Percentiles rank a stretch among this genome's conserved stretches.
phyloP scores from a whole-genome alignment of 2,888 invertebrate species.

The Penaeus monodon region DNA sequence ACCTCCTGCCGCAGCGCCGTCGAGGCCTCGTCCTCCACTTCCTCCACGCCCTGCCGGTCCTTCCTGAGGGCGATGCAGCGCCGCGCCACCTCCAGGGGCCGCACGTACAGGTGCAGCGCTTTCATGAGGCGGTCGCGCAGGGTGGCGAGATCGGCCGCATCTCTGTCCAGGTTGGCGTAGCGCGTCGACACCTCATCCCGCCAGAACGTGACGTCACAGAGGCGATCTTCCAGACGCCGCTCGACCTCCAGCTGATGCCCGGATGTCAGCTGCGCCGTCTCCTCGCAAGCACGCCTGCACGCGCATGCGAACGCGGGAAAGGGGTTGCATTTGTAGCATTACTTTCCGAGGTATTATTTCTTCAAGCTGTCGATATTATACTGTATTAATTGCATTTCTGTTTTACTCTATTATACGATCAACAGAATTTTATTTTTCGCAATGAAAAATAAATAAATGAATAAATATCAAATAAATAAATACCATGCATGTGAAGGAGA shows the following conservation, averaged over 20 bases:
- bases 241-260: constrained; percentile 36
- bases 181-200: constrained; percentile 35
- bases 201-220: constrained; percentile 49
- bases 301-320: not conserved
- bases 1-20: constrained; percentile 57
- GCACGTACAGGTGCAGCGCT: constrained; percentile 42
- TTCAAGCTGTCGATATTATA: too few relatives aligned
- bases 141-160: constrained; percentile 20
- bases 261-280: constrained; percentile 28
- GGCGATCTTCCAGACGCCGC: constrained; percentile 36
- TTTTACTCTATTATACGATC: too few relatives aligned
- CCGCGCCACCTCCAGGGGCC: constrained; percentile 41
- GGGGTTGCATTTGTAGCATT: too few relatives aligned
- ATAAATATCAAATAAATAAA: too few relatives aligned
- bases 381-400: too few relatives aligned
- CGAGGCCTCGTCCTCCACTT: constrained; percentile 59
- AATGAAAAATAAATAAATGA: too few relatives aligned
- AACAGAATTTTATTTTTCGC: too few relatives aligned
- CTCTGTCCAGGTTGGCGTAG: constrained; percentile 33
- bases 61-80: constrained; percentile 34
- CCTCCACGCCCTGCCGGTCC: constrained; percentile 49
- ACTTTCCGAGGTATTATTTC: too few relatives aligned
- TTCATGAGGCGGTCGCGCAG: constrained; percentile 49
- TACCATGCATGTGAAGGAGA: too few relatives aligned
- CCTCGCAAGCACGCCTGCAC: constrained; percentile 41